Evolutionary conservation across 2,113 vertebrate species (phyloP).

Genomic region (Ageneiosus marmoratus): DNA sequence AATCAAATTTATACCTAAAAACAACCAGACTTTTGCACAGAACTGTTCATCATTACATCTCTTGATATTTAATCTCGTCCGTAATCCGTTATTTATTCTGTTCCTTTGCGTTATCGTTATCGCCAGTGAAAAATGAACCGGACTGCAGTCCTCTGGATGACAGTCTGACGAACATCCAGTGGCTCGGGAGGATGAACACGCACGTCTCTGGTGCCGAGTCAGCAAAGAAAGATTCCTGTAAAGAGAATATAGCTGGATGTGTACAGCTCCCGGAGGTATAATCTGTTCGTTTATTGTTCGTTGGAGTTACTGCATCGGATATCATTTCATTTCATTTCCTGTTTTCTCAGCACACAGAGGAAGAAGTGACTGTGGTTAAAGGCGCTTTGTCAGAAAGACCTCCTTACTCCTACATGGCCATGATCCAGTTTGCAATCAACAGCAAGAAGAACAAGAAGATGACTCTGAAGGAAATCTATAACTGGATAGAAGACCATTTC

Average conservation of each 20-base stretch:
- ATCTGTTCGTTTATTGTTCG: background rate
- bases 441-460: constrained; percentile 84
- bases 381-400: constrained; percentile 79
- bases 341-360: background rate
- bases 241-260: constrained; percentile 74
- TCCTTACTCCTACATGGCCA: constrained; percentile 96
- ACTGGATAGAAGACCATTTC: constrained; percentile 94
- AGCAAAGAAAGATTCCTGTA: constrained; percentile 61
- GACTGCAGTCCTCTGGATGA: constrained; percentile 72
- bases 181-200: constrained; percentile 84
- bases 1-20: no score
- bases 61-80: no score
- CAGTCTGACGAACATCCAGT: constrained; percentile 90
- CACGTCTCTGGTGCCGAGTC: constrained; percentile 67
- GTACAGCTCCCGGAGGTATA: constrained; percentile 73
- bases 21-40: no score
- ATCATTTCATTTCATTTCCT: background rate
- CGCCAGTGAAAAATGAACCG: constrained; percentile 71
- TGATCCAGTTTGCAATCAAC: constrained; percentile 99
- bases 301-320: no score
- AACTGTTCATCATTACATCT: no score
- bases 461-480: constrained; percentile 95
- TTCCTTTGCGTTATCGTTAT: constrained; percentile 38
- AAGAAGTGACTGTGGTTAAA: constrained; percentile 54
- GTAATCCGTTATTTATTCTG: background rate